phyloP scores from a whole-genome alignment of 1,140 invertebrate species.

The Drosophila paulistorum region DNA sequence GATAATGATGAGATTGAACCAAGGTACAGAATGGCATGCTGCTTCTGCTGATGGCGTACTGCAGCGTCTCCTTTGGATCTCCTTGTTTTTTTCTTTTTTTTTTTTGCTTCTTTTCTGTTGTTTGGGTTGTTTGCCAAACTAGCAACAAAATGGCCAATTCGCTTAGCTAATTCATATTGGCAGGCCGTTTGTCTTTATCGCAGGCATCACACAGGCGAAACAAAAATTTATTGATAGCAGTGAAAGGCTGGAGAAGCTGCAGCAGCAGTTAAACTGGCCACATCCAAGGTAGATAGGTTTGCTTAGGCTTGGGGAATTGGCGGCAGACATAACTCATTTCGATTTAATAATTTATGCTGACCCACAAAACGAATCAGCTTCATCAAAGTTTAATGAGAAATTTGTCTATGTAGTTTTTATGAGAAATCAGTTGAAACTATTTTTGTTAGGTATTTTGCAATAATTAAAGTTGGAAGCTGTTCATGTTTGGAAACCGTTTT shows the following conservation, averaged over 20 bases:
- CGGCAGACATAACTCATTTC: constrained; percentile 46
- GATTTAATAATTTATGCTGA: constrained; percentile 62
- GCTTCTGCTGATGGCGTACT: constrained; percentile 22
- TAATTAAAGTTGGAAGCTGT: constrained; percentile 64
- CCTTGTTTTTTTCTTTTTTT: too few relatives aligned
- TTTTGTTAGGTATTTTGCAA: constrained; percentile 42
- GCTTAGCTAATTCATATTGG: constrained; percentile 80
- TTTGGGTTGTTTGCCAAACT: constrained; percentile 71
- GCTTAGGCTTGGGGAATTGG: not conserved
- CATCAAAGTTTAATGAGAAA: constrained; percentile 36
- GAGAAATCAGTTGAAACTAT: constrained; percentile 1
- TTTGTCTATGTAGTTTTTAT: constrained; percentile 1
- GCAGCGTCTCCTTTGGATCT: constrained; percentile 1
- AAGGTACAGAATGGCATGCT: constrained; percentile 13
- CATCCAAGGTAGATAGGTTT: not conserved
- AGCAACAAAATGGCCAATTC: constrained; percentile 75
- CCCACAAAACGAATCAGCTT: constrained; percentile 46
- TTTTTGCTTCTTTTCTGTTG: constrained; percentile 22
- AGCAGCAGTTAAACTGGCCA: constrained; percentile 31
- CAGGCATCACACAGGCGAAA: constrained; percentile 52
- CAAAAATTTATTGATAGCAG: constrained; percentile 78
- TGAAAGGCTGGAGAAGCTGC: constrained; percentile 64
- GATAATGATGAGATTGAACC: constrained; percentile 76
- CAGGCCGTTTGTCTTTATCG: constrained; percentile 78
- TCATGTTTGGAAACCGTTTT: constrained; percentile 72